Base-by-base conservation (phyloP, 2,113 vertebrate genomes). In the Alces alces region DNA sequence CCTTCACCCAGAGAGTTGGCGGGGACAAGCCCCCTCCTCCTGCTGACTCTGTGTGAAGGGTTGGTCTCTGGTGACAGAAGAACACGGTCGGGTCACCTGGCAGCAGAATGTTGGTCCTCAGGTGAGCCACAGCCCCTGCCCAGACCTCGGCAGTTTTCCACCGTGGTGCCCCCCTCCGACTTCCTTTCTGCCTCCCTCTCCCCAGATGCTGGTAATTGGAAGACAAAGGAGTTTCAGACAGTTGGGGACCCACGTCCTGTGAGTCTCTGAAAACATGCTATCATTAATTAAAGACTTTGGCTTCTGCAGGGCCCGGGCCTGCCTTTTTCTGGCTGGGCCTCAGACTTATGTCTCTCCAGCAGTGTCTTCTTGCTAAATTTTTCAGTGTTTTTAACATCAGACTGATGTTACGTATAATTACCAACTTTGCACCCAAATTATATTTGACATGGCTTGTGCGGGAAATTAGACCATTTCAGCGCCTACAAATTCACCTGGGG, bases 391-490 rank as follows among this genome's bases (percentile, higher is more conserved):
- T 99, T 99, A 99, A 99, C 99, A 99, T 99, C 99, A 99, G 99
- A 99, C 99, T 99, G 99, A 99, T 99, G 99, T 99, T 99, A 99
- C 99, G 97, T 99, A 99, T 99, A 99, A 99, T 99, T 99, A 99
- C 99, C 98, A 99, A 99, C 99, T 99, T 99, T 99, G 99, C 99
- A 99, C 99, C 99, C 99, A 99, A 99, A 99, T 99, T 99, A 99
- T 99, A 99, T 99, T 99, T 99, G 99, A 99, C 99, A 99, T 99
- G 98, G 98, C 99, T 98, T 99, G 99, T 99, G 99, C 99, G 98
- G 99, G 98, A 99, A 99, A 99, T 99, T 99, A 99, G 98, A 99
- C 99, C 99, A 99, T 99, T 99, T 99, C 99, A 99, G 99, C 99
- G 99, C 98, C 98, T 98, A 98, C 98, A 98, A 98, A 99, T 99